Percentiles rank a stretch among this genome's conserved stretches.
Evolutionary conservation across 2,888 invertebrate genomes (phyloP).

Genomic region (Acheta domesticus): DNA sequence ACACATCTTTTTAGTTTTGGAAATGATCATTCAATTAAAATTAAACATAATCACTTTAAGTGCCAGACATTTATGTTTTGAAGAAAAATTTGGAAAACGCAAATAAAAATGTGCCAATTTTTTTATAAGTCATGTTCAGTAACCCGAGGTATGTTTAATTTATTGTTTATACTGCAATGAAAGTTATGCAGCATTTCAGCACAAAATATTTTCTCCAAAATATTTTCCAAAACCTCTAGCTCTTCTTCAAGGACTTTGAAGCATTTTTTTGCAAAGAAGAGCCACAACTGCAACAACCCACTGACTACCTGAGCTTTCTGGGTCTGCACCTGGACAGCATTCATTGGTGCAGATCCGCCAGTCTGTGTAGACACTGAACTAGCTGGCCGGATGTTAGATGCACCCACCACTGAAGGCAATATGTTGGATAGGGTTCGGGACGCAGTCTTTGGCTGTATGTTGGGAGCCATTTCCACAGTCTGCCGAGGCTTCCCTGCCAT

Average conservation of each 20-base stretch:
- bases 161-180: too few relatives aligned
- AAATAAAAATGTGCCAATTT: too few relatives aligned
- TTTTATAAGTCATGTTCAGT: too few relatives aligned
- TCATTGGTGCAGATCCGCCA: constrained; percentile 42
- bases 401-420: constrained; percentile 54
- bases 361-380: constrained; percentile 86
- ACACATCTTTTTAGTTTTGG: too few relatives aligned
- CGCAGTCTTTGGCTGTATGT: constrained; percentile 52
- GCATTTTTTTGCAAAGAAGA: not conserved
- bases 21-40: too few relatives aligned
- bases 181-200: too few relatives aligned
- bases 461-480: constrained; percentile 49
- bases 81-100: too few relatives aligned
- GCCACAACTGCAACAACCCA: constrained; percentile 2
- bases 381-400: constrained; percentile 65
- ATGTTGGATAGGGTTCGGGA: constrained; percentile 56
- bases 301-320: constrained; percentile 40
- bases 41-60: too few relatives aligned
- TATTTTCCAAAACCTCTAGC: not conserved
- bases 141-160: too few relatives aligned
- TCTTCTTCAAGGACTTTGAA: not conserved
- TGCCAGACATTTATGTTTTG: too few relatives aligned
- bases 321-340: constrained; percentile 47
- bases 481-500: constrained; percentile 49
- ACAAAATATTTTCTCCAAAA: not conserved